Evolutionary conservation across 2,888 invertebrate species (phyloP), one percentile per base, ranked within the genome.

Genomic region (Minunthozetes semirufus): DNA sequence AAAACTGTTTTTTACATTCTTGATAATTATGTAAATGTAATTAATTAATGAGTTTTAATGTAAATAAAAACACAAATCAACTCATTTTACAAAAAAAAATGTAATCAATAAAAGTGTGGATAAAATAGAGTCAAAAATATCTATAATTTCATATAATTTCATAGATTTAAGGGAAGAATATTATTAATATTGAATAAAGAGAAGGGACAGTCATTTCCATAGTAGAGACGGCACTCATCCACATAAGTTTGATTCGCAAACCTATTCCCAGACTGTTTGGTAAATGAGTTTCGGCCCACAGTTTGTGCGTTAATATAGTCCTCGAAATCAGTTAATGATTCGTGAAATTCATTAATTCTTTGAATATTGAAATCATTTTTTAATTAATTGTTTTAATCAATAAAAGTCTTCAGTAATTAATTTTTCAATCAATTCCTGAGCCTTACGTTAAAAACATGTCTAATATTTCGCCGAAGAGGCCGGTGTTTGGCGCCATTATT

Each of bases 161-260:
- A 50, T 19, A 56, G 25, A 29, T 29, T 61, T 42, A 68, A 38
- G 19, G 68, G 38, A 9, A 68, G 33, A 19, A 68, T 42, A 11
- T 68, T 33, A 46, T 42, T 68, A 42, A 73, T 61, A 33, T 73
- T 73, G 38, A 73, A 73, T 6, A 73, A 19, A n/a, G 73, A 73
- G 42, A 73, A 61, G 5, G 73, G 73, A 73, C 73, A 73, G 11
- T 42, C 38, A 27, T 1, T 72, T 13, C 68, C 68, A 15, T 68
- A 68, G 3, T n/a, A 4, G 0, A 22, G 22, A 6, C 19, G 42
- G 38, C 68, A 68, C 5, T 68, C 68, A 42, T 68, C 68, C 4
- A 42, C 9, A 68, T 42, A 68, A 22, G 9, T 68, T 8, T 0
- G 1, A 22, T 68, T 68, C 27, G n/a, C 3, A 19, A 3, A 1